phyloP scores from a whole-genome alignment of 2,888 invertebrate genomes.

The Metellina segmentata region DNA sequence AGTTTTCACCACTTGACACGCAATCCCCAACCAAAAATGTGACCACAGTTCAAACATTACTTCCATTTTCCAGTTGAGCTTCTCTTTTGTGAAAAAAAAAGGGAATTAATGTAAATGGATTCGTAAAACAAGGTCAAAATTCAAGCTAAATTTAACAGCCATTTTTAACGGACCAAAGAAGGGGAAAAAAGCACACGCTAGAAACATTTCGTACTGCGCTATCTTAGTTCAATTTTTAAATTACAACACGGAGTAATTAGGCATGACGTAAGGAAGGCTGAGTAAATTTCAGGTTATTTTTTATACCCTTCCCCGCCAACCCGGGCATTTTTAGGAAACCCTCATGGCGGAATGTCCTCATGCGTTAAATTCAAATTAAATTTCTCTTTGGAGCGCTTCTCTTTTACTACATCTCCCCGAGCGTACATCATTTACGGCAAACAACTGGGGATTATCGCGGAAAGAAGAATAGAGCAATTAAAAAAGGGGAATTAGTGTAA shows the following conservation, averaged over 20 bases:
- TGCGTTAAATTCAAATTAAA: slow-evolving; percentile 40
- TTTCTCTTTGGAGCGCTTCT: slow-evolving; percentile 7
- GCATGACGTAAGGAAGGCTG: slow-evolving; percentile 11
- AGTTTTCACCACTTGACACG: no score
- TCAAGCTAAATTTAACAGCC: not conserved
- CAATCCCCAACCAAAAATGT: no score
- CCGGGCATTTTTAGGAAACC: slow-evolving; percentile 20
- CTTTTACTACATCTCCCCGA: no score
- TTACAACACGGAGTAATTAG: slow-evolving; percentile 23
- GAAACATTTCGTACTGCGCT: not conserved
- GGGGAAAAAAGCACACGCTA: not conserved
- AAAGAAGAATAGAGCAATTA: no score
- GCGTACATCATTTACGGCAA: no score
- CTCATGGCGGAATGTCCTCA: slow-evolving; percentile 19
- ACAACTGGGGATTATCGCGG: no score
- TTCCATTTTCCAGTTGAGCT: no score
- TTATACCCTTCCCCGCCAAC: no score
- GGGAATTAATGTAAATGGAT: not conserved
- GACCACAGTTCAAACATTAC: no score
- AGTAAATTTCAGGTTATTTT: not conserved
- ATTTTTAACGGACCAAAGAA: not conserved
- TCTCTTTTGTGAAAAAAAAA: not conserved
- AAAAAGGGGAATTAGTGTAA: no score
- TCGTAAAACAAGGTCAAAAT: not conserved
- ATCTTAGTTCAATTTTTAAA: slow-evolving; percentile 38